Conservation (phyloP, 2,888 invertebrate genomes). For the Magallana nippona region DNA sequence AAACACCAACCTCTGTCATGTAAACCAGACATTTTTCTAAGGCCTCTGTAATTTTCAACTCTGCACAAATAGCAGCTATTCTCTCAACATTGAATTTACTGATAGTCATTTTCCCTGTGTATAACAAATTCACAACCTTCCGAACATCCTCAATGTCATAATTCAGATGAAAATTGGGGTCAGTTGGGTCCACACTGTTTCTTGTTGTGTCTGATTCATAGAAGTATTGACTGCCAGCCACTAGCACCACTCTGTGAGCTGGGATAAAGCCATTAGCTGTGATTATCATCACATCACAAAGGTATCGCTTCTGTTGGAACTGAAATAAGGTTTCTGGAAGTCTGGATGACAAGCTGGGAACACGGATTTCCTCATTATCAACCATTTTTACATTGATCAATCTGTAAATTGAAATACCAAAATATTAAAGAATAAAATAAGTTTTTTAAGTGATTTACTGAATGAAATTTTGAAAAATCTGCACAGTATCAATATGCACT, state of each 20-base stretch:
- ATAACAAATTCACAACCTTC: conserved; percentile 42
- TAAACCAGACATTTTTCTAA: conserved; percentile 38
- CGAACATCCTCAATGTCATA: conserved; percentile 45
- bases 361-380: conserved; percentile 63
- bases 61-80: conserved; percentile 38
- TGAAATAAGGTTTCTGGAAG: conserved; percentile 46
- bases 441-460: no score
- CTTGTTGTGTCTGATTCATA: conserved; percentile 46
- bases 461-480: no score
- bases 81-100: conserved; percentile 38
- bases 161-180: conserved; percentile 44
- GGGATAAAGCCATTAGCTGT: conserved; percentile 49
- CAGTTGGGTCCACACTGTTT: conserved; percentile 9
- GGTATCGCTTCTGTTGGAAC: conserved; percentile 46
- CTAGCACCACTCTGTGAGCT: conserved; percentile 52
- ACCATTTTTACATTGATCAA: background rate
- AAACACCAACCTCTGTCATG: conserved; percentile 23
- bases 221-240: conserved; percentile 52
- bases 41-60: conserved; percentile 40
- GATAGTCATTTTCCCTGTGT: conserved; percentile 45
- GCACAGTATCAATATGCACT: no score
- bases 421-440: no score
- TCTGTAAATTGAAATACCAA: background rate
- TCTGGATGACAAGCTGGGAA: conserved; percentile 6
- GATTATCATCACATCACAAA: conserved; percentile 53